Base-by-base conservation (phyloP, 2,797 vertebrate genomes). In the Acipenser ruthenus region DNA sequence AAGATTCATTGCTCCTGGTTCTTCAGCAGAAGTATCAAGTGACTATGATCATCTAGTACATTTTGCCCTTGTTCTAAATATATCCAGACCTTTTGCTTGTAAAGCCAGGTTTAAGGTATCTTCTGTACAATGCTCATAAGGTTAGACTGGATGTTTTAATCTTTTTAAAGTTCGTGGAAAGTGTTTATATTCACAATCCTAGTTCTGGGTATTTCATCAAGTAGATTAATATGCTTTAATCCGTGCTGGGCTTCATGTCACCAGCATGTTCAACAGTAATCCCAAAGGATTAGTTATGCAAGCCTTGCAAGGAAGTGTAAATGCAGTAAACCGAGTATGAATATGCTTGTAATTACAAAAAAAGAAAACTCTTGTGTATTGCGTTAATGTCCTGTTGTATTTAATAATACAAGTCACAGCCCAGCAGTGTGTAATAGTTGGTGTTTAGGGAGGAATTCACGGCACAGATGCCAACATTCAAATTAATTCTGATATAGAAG, bases 241-340 rank as follows among this genome's bases (percentile, higher is more conserved):
- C 60, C 10, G 9, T 37, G 18, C 10, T 13, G 15, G 55, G 12
- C 55, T 58, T 58, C 55, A 13, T 58, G 55, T 62, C 15, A 62
- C 8, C 9, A 3, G 47, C 18, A 37, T 18, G 4, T 18, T 10
- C 7, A 13, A 18, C 18, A 48, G 60, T 62, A 62, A 62, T 62
- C 60, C 60, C 60, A 62, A 62, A 62, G 18, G 60, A 8, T 62
- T 62, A 62, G 60, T 62, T 23, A 62, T 62, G 13, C 15, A 18
- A 37, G 18, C 11, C 47, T 15, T 47, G 47, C 62, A 62, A 62
- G 60, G 10, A 37, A 18, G 47, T 23, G 18, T 62, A 62, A 62
- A 62, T 62, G 18, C 9, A 8, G 37, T 37, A 62, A 62, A 10
- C 18, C 5, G 37, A 48, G 60, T 62, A 5, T 62, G 37, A 62